A percentile compares a stretch with the other conserved stretches of the same genome.
Evolutionary conservation across 1,140 invertebrate genomes (phyloP).

Genomic region (Drosophila kikkawai): DNA sequence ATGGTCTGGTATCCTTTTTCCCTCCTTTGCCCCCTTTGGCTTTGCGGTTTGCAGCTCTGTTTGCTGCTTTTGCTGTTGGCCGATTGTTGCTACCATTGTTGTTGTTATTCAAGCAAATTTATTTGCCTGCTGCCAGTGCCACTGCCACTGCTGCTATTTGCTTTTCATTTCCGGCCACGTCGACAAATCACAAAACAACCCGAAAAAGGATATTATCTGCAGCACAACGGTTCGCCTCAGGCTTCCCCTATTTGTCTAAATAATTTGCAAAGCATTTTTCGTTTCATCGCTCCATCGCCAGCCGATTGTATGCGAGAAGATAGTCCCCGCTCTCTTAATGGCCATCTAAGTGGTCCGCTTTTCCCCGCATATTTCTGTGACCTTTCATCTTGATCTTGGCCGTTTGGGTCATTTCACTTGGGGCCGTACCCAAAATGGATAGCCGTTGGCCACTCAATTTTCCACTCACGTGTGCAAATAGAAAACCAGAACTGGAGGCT

Average conservation of each 20-base stretch:
- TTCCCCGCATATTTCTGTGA: conserved; percentile 17
- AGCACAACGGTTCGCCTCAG: conserved; percentile 65
- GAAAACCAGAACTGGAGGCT: conserved; percentile 30
- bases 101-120: conserved; percentile 66
- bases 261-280: conserved; percentile 76
- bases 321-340: conserved; percentile 55
- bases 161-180: conserved; percentile 82
- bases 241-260: conserved; percentile 69
- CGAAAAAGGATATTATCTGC: conserved; percentile 80
- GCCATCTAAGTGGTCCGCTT: conserved; percentile 59
- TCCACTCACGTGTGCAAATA: conserved; percentile 58
- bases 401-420: conserved; percentile 35
- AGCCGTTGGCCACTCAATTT: conserved; percentile 27
- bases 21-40: conserved; percentile 25
- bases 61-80: conserved; percentile 54
- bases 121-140: conserved; percentile 40
- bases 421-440: conserved; percentile 13
- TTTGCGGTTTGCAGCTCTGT: conserved; percentile 57
- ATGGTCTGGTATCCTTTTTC: conserved; percentile 10
- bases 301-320: conserved; percentile 52
- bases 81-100: conserved; percentile 49
- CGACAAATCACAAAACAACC: conserved; percentile 74
- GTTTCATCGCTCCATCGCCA: conserved; percentile 31
- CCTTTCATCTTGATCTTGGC: conserved; percentile 56
- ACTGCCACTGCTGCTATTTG: conserved; percentile 59